A percentile compares a stretch with the other conserved stretches of the same genome.
Evolutionary conservation across 2,797 vertebrate genomes (phyloP).

Genomic region (Leptodactylus fallax): DNA sequence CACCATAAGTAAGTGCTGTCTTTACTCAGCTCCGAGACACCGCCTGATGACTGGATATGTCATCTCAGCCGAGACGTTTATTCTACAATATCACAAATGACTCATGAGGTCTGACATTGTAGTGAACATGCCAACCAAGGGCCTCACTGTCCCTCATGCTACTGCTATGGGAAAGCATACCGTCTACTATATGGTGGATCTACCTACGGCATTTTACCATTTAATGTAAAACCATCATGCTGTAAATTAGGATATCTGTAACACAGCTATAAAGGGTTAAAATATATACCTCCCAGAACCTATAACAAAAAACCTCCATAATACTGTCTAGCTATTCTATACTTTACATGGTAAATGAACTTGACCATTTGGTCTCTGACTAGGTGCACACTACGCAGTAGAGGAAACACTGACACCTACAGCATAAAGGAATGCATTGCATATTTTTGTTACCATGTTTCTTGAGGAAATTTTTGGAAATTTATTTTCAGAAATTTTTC

Average conservation of each 20-base stretch:
- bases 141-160: no score
- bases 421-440: neutral
- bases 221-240: neutral
- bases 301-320: neutral
- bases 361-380: neutral
- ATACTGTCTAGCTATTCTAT: neutral
- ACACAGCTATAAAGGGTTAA: neutral
- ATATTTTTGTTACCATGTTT: no score
- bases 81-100: slow-evolving; percentile 6
- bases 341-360: neutral
- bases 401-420: neutral
- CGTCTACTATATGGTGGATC: neutral
- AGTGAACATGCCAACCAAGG: neutral
- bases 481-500: no score
- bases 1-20: neutral
- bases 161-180: neutral
- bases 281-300: neutral
- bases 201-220: neutral
- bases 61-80: neutral
- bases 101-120: neutral
- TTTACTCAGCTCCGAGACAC: neutral
- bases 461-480: no score
- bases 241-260: neutral
- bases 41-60: slow-evolving; percentile 17
- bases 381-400: neutral